Evolutionary conservation across 2,113 vertebrate genomes (phyloP), one percentile per base, ranked within the genome.

Genomic region (Sceloporus tristichus): DNA sequence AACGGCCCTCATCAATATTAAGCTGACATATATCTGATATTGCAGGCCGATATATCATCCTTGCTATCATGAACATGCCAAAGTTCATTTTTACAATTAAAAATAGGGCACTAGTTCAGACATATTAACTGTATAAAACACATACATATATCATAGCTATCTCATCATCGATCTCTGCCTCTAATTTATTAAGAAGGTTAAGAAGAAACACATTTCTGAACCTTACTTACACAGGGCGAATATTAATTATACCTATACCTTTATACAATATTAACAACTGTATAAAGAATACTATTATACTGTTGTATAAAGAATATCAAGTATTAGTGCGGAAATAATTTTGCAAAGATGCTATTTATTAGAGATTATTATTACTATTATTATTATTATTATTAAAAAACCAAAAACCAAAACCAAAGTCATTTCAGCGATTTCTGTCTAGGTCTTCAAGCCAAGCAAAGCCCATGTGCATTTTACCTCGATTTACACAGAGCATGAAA

Each of bases 31-130:
- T 81, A 16, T 87, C 48, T 29, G 29, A 25, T 38, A 62, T 56
- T n/a, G 56, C 27, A 9, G 5, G 13, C 4, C 1, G 14, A 18
- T 87, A 40, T 21, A 80, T 73, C 66, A 25, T 48, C 13, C 38
- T 13, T 14, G 68, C 10, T n/a, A 21, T 21, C 68, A 62, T 9
- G 40, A 62, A 34, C 19, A 82, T 25, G 1, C 11, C 9, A 9
- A 87, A 9, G n/a, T 25, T 82, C 79, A 11, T 70, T 59, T 48
- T 54, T 87, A 80, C 62, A 66, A 74, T 82, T 87, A 74, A 59
- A 81, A 34, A 38, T 27, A 59, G 25, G 18, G 5, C 56, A 80
- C 54, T 65, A 74, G 40, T 59, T 16, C 54, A 48, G 56, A 42
- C 1, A 82, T 42, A 21, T 82, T 9, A 40, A 27, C 25, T 27